Evolutionary conservation across 64 coral and sea anemone species (phyloP).

Genomic region (Montipora cactus): DNA sequence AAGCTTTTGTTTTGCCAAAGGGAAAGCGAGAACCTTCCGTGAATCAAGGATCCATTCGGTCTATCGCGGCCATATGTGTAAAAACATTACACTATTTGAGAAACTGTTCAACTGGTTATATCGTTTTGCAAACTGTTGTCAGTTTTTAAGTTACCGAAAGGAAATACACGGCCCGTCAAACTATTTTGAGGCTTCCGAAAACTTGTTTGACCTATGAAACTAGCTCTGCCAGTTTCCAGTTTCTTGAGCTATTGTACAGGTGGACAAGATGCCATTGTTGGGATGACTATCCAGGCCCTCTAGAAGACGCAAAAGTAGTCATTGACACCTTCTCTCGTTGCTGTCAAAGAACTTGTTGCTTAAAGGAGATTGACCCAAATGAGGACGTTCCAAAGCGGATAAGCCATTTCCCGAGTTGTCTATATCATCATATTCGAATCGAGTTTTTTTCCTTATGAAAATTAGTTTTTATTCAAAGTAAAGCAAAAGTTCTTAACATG

Average conservation of each 20-base stretch:
- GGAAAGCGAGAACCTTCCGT: too few relatives aligned
- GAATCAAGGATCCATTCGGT: constrained; percentile 3
- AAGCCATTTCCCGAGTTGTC: too few relatives aligned
- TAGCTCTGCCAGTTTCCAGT: not conserved
- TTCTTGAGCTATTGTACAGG: not conserved
- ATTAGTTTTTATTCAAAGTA: too few relatives aligned
- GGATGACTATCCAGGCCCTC: not conserved
- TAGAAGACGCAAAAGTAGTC: not conserved
- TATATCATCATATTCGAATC: too few relatives aligned
- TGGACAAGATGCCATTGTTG: not conserved
- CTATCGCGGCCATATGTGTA: too few relatives aligned
- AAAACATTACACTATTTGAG: not conserved
- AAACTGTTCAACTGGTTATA: not conserved
- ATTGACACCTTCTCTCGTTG: not conserved
- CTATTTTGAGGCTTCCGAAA: not conserved
- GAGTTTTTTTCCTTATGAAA: too few relatives aligned
- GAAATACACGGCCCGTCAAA: not conserved
- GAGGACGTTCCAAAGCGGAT: too few relatives aligned
- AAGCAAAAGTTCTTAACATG: too few relatives aligned
- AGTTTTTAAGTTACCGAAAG: not conserved
- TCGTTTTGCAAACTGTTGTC: not conserved
- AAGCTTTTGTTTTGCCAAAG: not conserved
- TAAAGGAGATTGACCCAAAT: too few relatives aligned
- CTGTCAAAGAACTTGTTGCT: not conserved
- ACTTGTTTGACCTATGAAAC: not conserved